A percentile compares a stretch with the other conserved stretches of the same genome.
Evolutionary conservation across 2,888 invertebrate genomes (phyloP).

Genomic region (Muschampia plurimacula): DNA sequence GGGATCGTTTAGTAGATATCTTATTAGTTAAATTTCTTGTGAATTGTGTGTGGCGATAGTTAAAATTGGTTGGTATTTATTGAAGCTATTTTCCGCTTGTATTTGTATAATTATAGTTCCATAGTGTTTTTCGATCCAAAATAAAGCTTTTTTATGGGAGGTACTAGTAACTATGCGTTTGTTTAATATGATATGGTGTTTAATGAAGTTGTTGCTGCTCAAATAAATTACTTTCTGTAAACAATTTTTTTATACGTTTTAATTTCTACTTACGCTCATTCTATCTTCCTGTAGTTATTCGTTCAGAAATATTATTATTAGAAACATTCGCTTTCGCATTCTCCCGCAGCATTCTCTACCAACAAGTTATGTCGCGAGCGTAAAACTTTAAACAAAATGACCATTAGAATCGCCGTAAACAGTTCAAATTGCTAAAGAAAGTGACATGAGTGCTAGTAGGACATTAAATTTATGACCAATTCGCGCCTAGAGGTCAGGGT

Average conservation of each 20-base stretch:
- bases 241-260: no score
- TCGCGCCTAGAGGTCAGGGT: conserved; percentile 43
- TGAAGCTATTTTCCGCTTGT: background rate
- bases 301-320: no score
- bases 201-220: no score
- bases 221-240: no score
- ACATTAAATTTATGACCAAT: conserved; percentile 50
- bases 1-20: background rate
- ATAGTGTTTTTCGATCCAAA: background rate
- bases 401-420: conserved; percentile 47
- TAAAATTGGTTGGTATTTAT: background rate
- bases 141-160: background rate
- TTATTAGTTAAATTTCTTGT: conserved; percentile 7
- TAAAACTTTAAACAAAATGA: conserved; percentile 32
- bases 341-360: background rate
- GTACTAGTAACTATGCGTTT: no score
- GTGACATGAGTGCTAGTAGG: conserved; percentile 48
- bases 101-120: background rate
- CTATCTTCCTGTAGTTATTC: no score
- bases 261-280: no score
- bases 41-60: background rate
- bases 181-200: no score
- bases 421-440: conserved; percentile 53
- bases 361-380: conserved; percentile 5
- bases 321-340: no score